Evolutionary conservation across 2,113 vertebrate species (phyloP), one percentile per base, ranked within the genome.

Genomic region (Rhynchopsitta pachyrhyncha): DNA sequence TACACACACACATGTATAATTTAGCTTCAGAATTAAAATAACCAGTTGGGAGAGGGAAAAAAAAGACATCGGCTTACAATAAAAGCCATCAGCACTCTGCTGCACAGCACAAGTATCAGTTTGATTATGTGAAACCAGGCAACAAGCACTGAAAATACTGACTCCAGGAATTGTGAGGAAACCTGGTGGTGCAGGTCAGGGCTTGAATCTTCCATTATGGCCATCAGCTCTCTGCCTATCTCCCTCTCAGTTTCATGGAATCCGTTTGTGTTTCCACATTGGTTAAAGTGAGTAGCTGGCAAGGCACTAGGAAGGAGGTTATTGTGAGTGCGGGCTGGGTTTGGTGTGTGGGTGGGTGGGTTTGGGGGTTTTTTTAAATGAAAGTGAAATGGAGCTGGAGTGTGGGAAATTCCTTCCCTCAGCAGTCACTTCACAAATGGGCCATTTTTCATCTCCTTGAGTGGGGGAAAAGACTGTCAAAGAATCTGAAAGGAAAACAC

Each of bases 361-460:
- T 70, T 46, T 24, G 35, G 60, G 59, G 15, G 1, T 74, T 83
- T 66, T 82, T 88, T 49, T 52, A 44, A 89, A 84, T 69, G 59
- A 82, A 89, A 96, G 66, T 84, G 86, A 96, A 92, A 80, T 59
- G 57, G 70, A 46, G 14, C 63, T 93, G 74, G 49, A 89, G 92
- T 82, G 86, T 94, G 96, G 88, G 91, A 97, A 96, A 94, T 92
- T 93, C 74, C 46, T 84, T 93, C 86, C 39, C 63, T 77, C 92
- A 89, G 77, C 67, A 93, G 69, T 84, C 82, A 87, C 74, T 96
- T 84, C 57, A 74, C 53, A 83, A 90, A 92, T 17, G 53, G 74
- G 63, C 53, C 33, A 92, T 92, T 95, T 93, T 89, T 96, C 83
- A 91, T 93, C 70, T 49, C 16, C 74, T 89, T 41, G 57, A 76